These are phyloP conservation scores for Dromius quadrimaculatus DNA, from an alignment of 2,888 invertebrate genomes.

Conservation along the genomic window DNA sequence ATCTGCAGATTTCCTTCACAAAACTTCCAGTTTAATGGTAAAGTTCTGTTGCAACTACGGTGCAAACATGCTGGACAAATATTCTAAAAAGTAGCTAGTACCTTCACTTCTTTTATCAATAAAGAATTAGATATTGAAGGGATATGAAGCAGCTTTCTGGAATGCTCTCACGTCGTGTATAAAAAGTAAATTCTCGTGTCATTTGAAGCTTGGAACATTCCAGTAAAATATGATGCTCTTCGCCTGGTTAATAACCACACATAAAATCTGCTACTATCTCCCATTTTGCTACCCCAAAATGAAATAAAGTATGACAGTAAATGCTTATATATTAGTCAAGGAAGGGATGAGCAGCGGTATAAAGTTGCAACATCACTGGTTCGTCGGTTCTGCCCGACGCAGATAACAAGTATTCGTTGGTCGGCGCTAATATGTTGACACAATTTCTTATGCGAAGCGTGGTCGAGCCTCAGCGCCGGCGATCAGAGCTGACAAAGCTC, in stretches of 20 bases:
- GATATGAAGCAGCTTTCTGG: too few species aligned
- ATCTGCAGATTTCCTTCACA: background rate
- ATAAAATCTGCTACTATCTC: constrained; percentile 29
- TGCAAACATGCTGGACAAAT: background rate
- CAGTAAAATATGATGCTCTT: constrained; percentile 11
- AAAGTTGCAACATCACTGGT: constrained; percentile 33
- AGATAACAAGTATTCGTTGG: constrained; percentile 49
- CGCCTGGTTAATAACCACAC: constrained; percentile 8
- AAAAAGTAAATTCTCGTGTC: constrained; percentile 14
- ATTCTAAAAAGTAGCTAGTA: too few species aligned
- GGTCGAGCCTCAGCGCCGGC: constrained; percentile 60
- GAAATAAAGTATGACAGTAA: constrained; percentile 3
- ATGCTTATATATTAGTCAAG: constrained; percentile 12
- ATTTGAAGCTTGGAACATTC: background rate
- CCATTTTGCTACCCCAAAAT: background rate
- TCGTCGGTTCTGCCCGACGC: constrained; percentile 18
- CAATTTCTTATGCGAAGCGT: constrained; percentile 65
- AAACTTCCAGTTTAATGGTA: background rate
- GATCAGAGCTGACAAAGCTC: constrained; percentile 59
- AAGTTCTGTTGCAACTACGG: background rate
- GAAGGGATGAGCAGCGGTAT: background rate
- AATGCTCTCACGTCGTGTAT: too few species aligned
- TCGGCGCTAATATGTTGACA: constrained; percentile 63
- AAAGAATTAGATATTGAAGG: too few species aligned
- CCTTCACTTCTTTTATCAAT: too few species aligned